A percentile compares a stretch with the other conserved stretches of the same genome.
Evolutionary conservation across 2,797 vertebrate genomes (phyloP).

Genomic region (Rhodeus uyekii): DNA sequence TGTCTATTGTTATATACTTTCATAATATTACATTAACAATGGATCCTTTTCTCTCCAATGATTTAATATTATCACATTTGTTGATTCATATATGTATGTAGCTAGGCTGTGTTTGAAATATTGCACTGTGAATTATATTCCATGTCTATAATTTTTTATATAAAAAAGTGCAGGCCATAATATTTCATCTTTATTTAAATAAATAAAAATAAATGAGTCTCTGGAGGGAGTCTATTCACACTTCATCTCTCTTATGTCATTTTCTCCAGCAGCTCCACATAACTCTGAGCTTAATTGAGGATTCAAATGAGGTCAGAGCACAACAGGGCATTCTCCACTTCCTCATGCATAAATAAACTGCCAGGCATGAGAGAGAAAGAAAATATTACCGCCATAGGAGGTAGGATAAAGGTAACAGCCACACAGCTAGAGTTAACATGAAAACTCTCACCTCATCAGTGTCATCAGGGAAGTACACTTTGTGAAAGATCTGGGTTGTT

Average conservation of each 20-base stretch:
- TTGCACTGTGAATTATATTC: not conserved
- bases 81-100: not conserved
- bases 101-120: not conserved
- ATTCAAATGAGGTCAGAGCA: conserved; percentile 31
- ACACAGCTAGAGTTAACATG: not conserved
- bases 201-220: not conserved
- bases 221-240: conserved; percentile 15
- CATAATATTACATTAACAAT: not conserved
- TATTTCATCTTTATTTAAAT: not conserved
- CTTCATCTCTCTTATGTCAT: not conserved
- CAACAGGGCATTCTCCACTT: not conserved
- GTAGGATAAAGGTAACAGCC: not conserved
- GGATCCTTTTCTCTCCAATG: not conserved
- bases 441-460: conserved; percentile 86
- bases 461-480: conserved; percentile 97
- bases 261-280: conserved; percentile 1
- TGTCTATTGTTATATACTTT: too few relatives aligned
- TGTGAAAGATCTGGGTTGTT: conserved; percentile 98
- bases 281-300: conserved; percentile 9
- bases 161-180: not conserved
- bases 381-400: not conserved
- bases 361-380: not conserved
- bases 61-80: not conserved
- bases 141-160: not conserved
- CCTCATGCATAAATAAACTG: conserved; percentile 18